Percentiles rank a stretch among this genome's conserved stretches.
These are phyloP conservation scores for Tupaia chinensis DNA, from an alignment of 2,113 vertebrate species.

Conservation along the genomic window DNA sequence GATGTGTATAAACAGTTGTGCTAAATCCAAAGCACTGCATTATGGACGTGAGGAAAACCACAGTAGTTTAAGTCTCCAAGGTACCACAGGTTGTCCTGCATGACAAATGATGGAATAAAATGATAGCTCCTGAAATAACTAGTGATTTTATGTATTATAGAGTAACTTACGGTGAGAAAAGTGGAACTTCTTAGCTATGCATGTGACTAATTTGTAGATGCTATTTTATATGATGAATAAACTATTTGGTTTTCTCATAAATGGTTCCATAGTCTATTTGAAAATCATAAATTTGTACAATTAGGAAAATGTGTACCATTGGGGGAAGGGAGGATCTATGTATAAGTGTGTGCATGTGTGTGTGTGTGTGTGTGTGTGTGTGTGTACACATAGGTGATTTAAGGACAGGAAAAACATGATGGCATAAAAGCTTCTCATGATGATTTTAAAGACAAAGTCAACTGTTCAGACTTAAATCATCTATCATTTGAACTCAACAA, in stretches of 20 bases:
- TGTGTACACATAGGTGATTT: neutral
- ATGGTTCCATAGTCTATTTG: neutral
- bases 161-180: slow-evolving; percentile 25
- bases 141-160: slow-evolving; percentile 1
- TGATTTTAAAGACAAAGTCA: slow-evolving; percentile 31
- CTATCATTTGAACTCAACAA: slow-evolving; percentile 29
- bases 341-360: neutral
- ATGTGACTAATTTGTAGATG: neutral
- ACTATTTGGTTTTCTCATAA: neutral
- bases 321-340: neutral
- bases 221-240: neutral
- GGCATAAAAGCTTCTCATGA: neutral
- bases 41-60: neutral
- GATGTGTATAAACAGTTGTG: slow-evolving; percentile 38
- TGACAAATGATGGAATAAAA: slow-evolving; percentile 54
- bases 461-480: neutral
- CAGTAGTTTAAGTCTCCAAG: neutral
- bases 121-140: neutral
- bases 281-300: neutral
- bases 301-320: neutral
- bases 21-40: slow-evolving; percentile 24
- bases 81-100: neutral
- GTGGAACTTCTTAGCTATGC: neutral
- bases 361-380: neutral
- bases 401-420: neutral